phyloP scores from a whole-genome alignment of 2,113 vertebrate species.

The Barnardius zonarius region DNA sequence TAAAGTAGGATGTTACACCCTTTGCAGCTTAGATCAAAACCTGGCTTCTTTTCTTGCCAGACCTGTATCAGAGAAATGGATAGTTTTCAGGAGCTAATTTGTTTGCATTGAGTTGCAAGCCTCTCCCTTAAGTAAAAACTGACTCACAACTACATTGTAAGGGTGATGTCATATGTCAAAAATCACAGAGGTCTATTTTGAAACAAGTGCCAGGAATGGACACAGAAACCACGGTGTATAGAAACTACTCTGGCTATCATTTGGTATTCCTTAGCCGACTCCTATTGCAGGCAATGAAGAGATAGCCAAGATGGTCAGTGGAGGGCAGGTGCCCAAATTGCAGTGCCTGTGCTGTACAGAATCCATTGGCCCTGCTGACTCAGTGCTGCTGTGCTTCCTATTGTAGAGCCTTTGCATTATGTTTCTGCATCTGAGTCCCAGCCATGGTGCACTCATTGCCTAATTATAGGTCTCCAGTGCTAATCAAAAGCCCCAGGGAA shows the following conservation, averaged over 20 bases:
- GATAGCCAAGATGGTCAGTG: rapidly evolving
- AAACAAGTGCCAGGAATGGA: neutral
- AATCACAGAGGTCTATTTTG: neutral
- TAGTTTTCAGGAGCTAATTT: neutral
- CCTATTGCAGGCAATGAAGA: neutral
- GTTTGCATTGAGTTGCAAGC: neutral
- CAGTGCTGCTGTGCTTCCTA: neutral
- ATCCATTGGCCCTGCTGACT: neutral
- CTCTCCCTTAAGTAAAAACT: neutral
- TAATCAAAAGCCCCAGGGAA: neutral
- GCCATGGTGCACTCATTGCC: neutral
- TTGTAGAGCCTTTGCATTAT: neutral
- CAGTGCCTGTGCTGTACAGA: rapidly evolving
- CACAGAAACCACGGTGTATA: neutral
- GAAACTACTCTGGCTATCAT: neutral
- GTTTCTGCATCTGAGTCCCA: neutral
- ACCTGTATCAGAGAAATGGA: neutral
- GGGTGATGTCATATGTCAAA: neutral
- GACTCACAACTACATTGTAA: neutral
- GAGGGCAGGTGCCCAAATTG: neutral
- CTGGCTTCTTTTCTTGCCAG: neutral
- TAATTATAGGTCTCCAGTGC: neutral
- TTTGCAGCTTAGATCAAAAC: neutral
- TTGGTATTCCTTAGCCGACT: neutral
- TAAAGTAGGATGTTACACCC: neutral